phyloP scores from a whole-genome alignment of 2,888 invertebrate species.

The Byasa hedistus region DNA sequence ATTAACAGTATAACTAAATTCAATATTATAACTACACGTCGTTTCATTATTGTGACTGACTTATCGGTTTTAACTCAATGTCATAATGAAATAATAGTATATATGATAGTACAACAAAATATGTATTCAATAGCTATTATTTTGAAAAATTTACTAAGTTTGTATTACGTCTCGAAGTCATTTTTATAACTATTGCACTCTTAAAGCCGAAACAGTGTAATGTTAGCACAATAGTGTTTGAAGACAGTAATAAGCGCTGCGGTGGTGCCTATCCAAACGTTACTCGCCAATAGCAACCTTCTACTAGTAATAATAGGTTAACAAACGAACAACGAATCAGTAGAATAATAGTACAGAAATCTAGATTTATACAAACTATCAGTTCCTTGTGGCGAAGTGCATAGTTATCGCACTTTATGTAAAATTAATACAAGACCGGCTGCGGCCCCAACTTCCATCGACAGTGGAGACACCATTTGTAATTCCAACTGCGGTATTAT shows the following conservation, averaged over 20 bases:
- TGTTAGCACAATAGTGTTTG: not conserved
- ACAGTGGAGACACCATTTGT: constrained; percentile 46
- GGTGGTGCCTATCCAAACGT: not conserved
- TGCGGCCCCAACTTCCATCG: constrained; percentile 42
- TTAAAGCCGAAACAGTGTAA: not conserved
- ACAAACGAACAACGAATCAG: not conserved
- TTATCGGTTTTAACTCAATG: too few species aligned
- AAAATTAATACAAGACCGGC: constrained; percentile 49
- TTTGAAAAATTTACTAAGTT: not conserved
- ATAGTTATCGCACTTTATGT: constrained; percentile 43
- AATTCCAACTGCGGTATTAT: constrained; percentile 35
- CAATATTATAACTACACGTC: not conserved
- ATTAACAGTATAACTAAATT: not conserved
- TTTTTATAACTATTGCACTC: too few species aligned
- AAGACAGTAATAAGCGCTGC: too few species aligned
- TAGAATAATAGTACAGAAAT: not conserved
- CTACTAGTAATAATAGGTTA: too few species aligned
- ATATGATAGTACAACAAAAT: not conserved
- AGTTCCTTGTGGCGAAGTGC: constrained; percentile 33
- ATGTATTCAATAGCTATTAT: not conserved
- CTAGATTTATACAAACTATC: constrained; percentile 31
- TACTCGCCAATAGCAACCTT: not conserved
- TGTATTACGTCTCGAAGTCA: too few species aligned
- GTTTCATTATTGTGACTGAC: too few species aligned
- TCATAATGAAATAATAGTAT: too few species aligned